Evolutionary conservation across 1,140 invertebrate species (phyloP).

Genomic region (Eurosta solidaginis): DNA sequence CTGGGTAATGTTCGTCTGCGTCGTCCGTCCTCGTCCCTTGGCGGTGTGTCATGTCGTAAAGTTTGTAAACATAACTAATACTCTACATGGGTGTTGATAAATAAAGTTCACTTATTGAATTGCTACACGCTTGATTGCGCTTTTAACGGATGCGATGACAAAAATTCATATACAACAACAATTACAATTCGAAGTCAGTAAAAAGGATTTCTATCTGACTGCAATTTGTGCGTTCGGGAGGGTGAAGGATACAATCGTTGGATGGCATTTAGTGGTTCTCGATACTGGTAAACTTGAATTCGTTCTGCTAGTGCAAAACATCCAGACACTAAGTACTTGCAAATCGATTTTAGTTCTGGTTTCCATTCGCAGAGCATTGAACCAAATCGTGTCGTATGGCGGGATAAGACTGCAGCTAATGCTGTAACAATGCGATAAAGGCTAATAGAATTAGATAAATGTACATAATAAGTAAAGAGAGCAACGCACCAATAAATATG

Average conservation of each 20-base stretch:
- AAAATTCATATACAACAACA: neutral
- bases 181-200: neutral
- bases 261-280: neutral
- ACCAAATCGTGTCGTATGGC: neutral
- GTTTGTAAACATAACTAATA: conserved; percentile 60
- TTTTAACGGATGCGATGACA: conserved; percentile 40
- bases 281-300: neutral
- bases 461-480: neutral
- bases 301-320: conserved; percentile 8
- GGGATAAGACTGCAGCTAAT: neutral
- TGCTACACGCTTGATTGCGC: conserved; percentile 59
- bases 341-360: conserved; percentile 28
- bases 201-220: neutral
- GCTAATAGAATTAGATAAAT: neutral
- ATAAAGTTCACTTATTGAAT: conserved; percentile 50
- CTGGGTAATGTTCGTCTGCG: neutral
- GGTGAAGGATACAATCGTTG: neutral
- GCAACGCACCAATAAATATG: no score
- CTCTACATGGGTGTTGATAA: conserved; percentile 60
- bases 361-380: neutral
- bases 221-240: neutral
- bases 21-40: conserved; percentile 16
- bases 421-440: neutral
- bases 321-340: conserved; percentile 4
- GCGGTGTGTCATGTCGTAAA: conserved; percentile 39